These are phyloP conservation scores for Catharus ustulatus DNA, from an alignment of 2,797 vertebrate genomes.

Conservation along the genomic window DNA sequence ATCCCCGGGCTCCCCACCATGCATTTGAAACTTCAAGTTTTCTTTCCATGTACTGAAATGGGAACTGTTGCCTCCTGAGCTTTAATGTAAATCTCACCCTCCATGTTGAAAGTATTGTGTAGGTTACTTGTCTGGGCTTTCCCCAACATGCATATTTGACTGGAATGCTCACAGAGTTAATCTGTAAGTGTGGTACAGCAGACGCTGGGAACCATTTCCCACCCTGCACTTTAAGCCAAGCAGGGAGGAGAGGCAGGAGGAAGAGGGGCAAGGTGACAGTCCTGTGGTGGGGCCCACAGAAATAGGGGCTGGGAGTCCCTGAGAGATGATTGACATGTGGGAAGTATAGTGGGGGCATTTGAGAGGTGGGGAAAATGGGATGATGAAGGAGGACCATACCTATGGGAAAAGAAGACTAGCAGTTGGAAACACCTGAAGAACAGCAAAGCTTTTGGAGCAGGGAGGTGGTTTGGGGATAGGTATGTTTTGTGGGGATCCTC, in stretches of 20 bases:
- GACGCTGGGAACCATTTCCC: not conserved
- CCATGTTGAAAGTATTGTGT: not conserved
- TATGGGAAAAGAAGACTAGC: not conserved
- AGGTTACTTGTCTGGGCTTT: not conserved
- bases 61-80: not conserved
- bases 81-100: not conserved
- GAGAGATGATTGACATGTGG: fast-evolving
- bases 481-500: not conserved
- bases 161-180: not conserved
- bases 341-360: not conserved
- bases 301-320: not conserved
- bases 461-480: not conserved
- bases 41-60: not conserved
- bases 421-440: not conserved
- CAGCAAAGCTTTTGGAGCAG: not conserved
- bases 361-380: not conserved
- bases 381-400: not conserved
- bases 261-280: not conserved
- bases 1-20: fast-evolving
- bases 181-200: not conserved
- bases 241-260: not conserved
- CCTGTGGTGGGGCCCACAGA: not conserved
- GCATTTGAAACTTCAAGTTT: not conserved
- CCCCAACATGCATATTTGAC: not conserved
- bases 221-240: not conserved